These are phyloP conservation scores for Dasyurus viverrinus DNA, from an alignment of 2,113 vertebrate genomes.

Conservation along the genomic window DNA sequence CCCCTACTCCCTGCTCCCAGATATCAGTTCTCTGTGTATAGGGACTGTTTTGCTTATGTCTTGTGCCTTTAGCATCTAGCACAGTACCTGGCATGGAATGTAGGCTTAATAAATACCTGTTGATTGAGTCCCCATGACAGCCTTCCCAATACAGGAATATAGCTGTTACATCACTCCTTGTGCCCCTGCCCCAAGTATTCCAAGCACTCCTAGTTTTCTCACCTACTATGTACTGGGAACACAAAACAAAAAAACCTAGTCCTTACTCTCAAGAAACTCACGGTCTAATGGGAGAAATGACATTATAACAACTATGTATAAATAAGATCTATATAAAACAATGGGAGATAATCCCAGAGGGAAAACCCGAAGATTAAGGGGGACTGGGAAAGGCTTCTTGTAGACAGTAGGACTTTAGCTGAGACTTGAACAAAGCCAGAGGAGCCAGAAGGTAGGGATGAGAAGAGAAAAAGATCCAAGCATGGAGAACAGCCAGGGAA, in stretches of 20 bases:
- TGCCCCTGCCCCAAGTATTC: not conserved
- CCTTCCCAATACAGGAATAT: not conserved
- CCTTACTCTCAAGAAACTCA: not conserved
- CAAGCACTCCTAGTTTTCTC: not conserved
- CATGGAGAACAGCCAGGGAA: not conserved
- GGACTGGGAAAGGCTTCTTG: not conserved
- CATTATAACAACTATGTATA: not conserved
- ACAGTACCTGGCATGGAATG: not conserved
- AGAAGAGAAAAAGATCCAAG: not conserved
- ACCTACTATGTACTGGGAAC: too few relatives aligned
- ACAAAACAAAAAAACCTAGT: not conserved
- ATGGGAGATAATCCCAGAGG: not conserved
- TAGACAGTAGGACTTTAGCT: not conserved
- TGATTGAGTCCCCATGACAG: not conserved
- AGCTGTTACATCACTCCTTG: not conserved
- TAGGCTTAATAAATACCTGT: not conserved
- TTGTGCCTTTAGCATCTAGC: not conserved
- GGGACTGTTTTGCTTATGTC: not conserved
- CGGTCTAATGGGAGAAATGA: not conserved
- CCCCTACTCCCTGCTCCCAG: not conserved
- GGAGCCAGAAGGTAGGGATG: not conserved
- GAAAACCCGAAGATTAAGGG: not conserved
- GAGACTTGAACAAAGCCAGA: not conserved
- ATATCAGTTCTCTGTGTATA: not conserved
- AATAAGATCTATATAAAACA: not conserved